phyloP scores from a whole-genome alignment of 2,888 invertebrate genomes.

The Neria commutata region DNA sequence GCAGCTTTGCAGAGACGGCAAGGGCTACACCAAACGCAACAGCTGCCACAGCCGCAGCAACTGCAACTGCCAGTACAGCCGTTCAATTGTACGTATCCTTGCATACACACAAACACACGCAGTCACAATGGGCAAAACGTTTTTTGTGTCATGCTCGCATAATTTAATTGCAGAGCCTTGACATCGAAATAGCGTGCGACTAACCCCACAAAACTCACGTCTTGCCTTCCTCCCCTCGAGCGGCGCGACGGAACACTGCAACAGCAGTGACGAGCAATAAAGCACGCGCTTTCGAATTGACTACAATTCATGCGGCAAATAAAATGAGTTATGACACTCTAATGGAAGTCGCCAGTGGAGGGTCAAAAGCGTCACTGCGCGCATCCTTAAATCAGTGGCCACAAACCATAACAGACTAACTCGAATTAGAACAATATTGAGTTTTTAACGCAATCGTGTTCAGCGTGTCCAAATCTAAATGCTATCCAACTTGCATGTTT shows the following conservation, averaged over 20 bases:
- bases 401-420: too few relatives aligned
- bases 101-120: background rate
- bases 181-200: background rate
- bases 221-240: background rate
- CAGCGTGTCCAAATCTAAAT: too few relatives aligned
- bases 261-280: too few relatives aligned
- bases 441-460: too few relatives aligned
- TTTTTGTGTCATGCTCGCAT: background rate
- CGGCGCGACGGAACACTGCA: too few relatives aligned
- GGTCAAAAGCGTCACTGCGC: too few relatives aligned
- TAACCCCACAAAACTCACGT: background rate
- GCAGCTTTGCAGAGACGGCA: background rate
- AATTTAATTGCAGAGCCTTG: background rate
- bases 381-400: too few relatives aligned
- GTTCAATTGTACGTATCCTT: background rate
- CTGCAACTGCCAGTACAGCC: background rate
- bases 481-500: too few relatives aligned
- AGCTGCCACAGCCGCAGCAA: background rate
- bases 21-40: background rate
- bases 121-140: background rate
- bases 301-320: slow-evolving; percentile 28
- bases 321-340: slow-evolving; percentile 31
- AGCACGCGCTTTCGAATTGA: slow-evolving; percentile 10
- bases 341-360: slow-evolving; percentile 23
- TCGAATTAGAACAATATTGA: too few relatives aligned